A percentile compares a stretch with the other conserved stretches of the same genome.
phyloP scores from a whole-genome alignment of 1,140 invertebrate genomes.

The Teleogryllus occipitalis region DNA sequence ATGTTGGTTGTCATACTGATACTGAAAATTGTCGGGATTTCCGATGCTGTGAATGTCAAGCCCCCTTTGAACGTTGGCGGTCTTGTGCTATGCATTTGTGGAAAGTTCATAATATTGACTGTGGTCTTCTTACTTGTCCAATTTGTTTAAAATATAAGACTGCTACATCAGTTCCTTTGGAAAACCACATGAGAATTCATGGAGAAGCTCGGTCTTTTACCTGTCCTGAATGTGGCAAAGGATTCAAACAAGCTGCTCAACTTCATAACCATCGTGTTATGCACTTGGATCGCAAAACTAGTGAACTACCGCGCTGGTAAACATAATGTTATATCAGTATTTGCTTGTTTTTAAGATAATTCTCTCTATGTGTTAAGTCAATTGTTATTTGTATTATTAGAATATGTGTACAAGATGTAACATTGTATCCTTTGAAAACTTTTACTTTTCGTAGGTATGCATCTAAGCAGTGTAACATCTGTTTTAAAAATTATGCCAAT shows the following conservation, averaged over 20 bases:
- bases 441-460: constrained; percentile 45
- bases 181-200: constrained; percentile 54
- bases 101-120: constrained; percentile 54
- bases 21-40: constrained; percentile 8
- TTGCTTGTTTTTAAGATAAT: constrained; percentile 20
- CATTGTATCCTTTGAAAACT: not conserved
- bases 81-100: constrained; percentile 56
- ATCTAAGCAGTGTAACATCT: constrained; percentile 59
- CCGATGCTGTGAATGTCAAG: not conserved
- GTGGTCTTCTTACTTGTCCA: constrained; percentile 55
- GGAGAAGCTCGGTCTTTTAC: constrained; percentile 46
- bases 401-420: not conserved
- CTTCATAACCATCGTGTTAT: constrained; percentile 51
- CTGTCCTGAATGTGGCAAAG: constrained; percentile 51
- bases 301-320: constrained; percentile 26
- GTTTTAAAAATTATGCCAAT: constrained; percentile 59
- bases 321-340: constrained; percentile 1
- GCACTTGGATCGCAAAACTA: constrained; percentile 42
- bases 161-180: constrained; percentile 41
- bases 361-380: not conserved
- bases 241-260: constrained; percentile 55
- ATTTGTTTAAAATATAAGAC: constrained; percentile 50
- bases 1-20: constrained; percentile 8
- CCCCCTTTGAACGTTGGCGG: constrained; percentile 43
- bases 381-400: not conserved